Evolutionary conservation across 2,888 invertebrate genomes (phyloP).

Genomic region (Chamaedrilus cognettii): DNA sequence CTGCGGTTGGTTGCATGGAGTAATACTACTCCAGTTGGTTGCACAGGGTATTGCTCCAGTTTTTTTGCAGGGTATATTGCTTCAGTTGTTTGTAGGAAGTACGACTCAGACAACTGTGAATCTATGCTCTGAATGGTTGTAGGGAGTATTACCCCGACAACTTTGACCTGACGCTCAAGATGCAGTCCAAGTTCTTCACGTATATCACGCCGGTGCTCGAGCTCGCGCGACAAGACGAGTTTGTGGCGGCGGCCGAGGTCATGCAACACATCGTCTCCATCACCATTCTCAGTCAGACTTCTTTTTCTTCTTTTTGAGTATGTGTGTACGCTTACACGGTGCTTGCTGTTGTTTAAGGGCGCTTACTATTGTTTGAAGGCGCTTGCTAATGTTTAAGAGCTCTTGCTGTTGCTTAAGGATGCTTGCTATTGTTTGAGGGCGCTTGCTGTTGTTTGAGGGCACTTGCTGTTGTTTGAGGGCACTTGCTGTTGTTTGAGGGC

Average conservation of each 20-base stretch:
- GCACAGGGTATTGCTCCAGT: neutral
- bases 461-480: too few species aligned
- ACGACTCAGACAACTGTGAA: neutral
- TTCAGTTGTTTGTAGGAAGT: neutral
- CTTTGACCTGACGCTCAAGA: constrained; percentile 23
- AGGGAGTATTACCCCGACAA: constrained; percentile 26
- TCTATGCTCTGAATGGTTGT: constrained; percentile 2
- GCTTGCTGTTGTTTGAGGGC: too few species aligned
- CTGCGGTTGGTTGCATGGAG: too few species aligned
- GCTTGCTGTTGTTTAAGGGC: too few species aligned
- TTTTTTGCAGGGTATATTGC: neutral
- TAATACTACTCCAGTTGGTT: too few species aligned
- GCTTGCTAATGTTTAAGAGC: too few species aligned
- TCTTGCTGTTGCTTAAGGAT: too few species aligned
- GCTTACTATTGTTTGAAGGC: too few species aligned
- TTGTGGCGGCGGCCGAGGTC: constrained; percentile 21
- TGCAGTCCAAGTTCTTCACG: constrained; percentile 23
- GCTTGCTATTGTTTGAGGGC: too few species aligned
- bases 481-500: too few species aligned
- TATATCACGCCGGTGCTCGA: constrained; percentile 26
- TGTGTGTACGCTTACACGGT: too few species aligned
- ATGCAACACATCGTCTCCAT: constrained; percentile 5
- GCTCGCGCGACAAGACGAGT: constrained; percentile 23
- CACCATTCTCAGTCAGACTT: neutral
- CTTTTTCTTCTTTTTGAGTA: too few species aligned